Evolutionary conservation across 2,797 vertebrate genomes (phyloP), one percentile per base, ranked within the genome.

Genomic region (Acanthurus tractus): DNA sequence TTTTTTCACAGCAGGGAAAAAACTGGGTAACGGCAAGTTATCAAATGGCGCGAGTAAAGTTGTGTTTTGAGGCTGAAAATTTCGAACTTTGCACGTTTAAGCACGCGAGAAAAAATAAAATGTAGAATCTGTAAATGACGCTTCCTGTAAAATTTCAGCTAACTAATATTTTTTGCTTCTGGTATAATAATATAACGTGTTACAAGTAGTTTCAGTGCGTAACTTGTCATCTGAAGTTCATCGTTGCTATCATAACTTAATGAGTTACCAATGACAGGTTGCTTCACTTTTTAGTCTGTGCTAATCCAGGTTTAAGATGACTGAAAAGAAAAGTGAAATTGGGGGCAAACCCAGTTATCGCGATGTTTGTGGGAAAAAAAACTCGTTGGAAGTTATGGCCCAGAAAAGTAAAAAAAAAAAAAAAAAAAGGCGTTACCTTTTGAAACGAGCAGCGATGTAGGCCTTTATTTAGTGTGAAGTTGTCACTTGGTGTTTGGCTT

Each of bases 401-500:
- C 8, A 17, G 44, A 4, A 22, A 22, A 34, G 29, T 34, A n/a
- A n/a, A n/a, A 29, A 29, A 29, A 45, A 70, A 40, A 59, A 55
- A 6, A 6, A 50, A 53, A 9, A 10, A 42, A 13, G 46, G 18
- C 2, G 2, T n/a, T 17, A 22, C 4, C 22, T 57, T 63, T 58
- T 14, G 18, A 52, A 56, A 68, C 36, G 17, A 46, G 25, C 25
- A 42, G 14, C 3, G 4, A 22, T 9, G 17, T 42, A 29, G 38
- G 11, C 10, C 38, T 40, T 40, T 50, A 48, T 50, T 61, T 22
- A 63, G 58, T 56, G 3, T 46, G 6, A 40, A 72, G 55, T 38
- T 57, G 49, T 71, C 18, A 57, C 55, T 55, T 14, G 48, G 38
- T 38, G 50, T 76, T 56, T 57, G 40, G 50, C 49, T 63, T 65